Evolutionary conservation across 1,140 invertebrate genomes (phyloP), one percentile per base, ranked within the genome.

Genomic region (Micrasema longulum): DNA sequence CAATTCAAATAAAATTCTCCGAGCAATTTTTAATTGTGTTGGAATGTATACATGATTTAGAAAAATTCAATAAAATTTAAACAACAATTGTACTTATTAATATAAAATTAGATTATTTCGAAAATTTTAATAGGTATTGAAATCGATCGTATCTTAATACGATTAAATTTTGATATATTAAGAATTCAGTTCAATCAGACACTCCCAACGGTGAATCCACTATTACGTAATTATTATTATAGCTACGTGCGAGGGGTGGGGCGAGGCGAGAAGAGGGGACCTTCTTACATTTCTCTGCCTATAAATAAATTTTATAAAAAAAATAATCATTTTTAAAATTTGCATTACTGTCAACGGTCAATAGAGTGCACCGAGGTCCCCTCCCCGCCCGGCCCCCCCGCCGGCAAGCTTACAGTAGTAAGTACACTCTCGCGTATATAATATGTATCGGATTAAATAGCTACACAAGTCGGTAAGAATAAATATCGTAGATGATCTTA

Each of bases 301-400:
- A 66, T 66, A 66, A 67, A 57, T 66, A 65, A 69, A 26, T 45
- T 38, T 71, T 68, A 41, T 65, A 47, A 70, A 74, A 74, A 74
- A 74, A 71, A 74, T 71, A 71, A 66, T 70, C 67, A 47, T 43
- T 36, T 70, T 70, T 71, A 71, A 74, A 68, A 71, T 71, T 71
- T 71, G 68, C 72, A 66, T 70, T 48, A 50, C 68, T 67, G 69
- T 71, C 64, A 71, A 71, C 73, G 69, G 50, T 71, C 68, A 68
- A 74, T 74, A 70, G 41, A 70, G 35, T 71, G 66, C 50, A 18
- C 50, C 26, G 31, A 43, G n/a, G 9, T n/a, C 26, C 72, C 50
- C 45, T 41, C 70, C 52, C 50, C 18, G 20, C 63, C 41, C 31
- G n/a, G 52, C 52, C 52, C 36, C 62, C 14, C 14, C 66, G 60